These are phyloP conservation scores for Schizopygopsis pylzovi DNA, from an alignment of 2,797 vertebrate species.

Conservation along the genomic window DNA sequence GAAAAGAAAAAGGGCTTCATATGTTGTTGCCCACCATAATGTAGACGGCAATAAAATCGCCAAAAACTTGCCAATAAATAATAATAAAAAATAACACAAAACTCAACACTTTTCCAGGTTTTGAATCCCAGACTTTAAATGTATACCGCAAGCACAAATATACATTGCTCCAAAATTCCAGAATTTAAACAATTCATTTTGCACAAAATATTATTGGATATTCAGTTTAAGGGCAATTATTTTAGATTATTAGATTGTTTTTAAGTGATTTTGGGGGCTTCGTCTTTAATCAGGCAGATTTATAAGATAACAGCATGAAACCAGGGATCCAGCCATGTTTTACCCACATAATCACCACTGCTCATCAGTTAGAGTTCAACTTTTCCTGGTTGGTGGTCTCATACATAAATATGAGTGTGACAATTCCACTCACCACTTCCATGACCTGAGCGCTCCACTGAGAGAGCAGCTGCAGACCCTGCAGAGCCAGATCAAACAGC, in stretches of 20 bases:
- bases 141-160: background rate
- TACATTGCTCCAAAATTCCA: background rate
- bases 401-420: conserved; percentile 11
- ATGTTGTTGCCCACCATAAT: no score
- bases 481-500: conserved; percentile 93
- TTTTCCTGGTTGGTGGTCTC: background rate
- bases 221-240: background rate
- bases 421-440: conserved; percentile 91
- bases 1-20: no score
- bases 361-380: background rate
- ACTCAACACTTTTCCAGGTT: no score
- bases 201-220: background rate
- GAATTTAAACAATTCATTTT: background rate
- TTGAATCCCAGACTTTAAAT: background rate
- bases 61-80: no score
- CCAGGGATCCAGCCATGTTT: background rate
- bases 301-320: background rate
- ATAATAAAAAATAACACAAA: no score
- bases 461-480: conserved; percentile 96
- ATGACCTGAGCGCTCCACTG: conserved; percentile 99
- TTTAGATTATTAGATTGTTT: background rate
- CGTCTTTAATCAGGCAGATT: background rate
- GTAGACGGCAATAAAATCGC: no score
- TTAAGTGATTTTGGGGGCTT: background rate
- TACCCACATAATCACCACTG: background rate